A percentile compares a stretch with the other conserved stretches of the same genome.
Evolutionary conservation across 2,797 vertebrate species (phyloP).

Genomic region (Crypturellus tataupa): DNA sequence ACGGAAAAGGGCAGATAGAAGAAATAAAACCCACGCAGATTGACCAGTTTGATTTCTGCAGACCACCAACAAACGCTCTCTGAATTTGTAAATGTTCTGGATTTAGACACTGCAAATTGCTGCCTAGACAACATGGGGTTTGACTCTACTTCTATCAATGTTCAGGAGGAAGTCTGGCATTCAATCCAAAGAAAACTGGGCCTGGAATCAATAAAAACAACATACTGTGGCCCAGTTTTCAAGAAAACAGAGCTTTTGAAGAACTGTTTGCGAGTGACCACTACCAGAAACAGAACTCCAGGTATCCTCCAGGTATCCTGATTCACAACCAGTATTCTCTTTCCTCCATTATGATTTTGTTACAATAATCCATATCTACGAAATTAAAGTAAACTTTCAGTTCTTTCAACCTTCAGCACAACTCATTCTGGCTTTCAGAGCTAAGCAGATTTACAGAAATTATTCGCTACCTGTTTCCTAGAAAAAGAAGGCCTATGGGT

Average conservation of each 20-base stretch:
- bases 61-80: slow-evolving; percentile 17
- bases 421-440: neutral
- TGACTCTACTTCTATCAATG: neutral
- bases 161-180: neutral
- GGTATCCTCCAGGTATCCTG: fast-evolving
- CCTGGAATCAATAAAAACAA: neutral
- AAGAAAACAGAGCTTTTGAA: neutral
- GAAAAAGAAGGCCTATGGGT: too few species aligned
- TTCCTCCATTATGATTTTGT: neutral
- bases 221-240: neutral
- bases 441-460: fast-evolving
- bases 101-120: neutral
- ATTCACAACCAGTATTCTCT: neutral
- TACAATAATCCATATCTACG: neutral
- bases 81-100: neutral
- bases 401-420: slow-evolving; percentile 8
- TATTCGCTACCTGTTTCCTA: neutral
- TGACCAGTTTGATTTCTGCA: neutral
- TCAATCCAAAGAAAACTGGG: neutral
- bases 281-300: fast-evolving
- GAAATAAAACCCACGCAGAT: neutral
- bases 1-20: neutral
- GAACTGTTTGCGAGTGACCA: neutral
- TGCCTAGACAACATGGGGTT: neutral
- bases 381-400: slow-evolving; percentile 26